phyloP scores from a whole-genome alignment of 2,888 invertebrate species.

The Anthophora plumipes region DNA sequence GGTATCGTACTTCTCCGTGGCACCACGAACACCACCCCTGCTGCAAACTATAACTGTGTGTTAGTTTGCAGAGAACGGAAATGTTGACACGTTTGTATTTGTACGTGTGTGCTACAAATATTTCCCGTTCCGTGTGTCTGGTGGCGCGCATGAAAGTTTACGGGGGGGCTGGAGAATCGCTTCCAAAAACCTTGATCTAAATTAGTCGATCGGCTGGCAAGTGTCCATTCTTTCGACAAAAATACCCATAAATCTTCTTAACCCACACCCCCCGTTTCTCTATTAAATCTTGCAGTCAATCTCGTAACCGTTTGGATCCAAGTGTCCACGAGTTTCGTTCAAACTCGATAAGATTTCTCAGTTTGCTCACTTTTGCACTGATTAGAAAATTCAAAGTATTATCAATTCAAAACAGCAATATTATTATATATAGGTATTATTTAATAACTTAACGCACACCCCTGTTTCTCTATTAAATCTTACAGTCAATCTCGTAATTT shows the following conservation, averaged over 20 bases:
- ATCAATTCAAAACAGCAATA: too few relatives aligned
- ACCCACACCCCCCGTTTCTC: constrained; percentile 2
- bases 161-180: constrained; percentile 39
- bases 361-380: too few relatives aligned
- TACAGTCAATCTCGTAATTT: constrained; percentile 11
- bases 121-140: constrained; percentile 25
- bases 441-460: background rate
- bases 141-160: constrained; percentile 40
- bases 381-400: too few relatives aligned
- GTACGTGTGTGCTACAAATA: constrained; percentile 47
- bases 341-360: background rate
- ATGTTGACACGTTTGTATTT: constrained; percentile 27
- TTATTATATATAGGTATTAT: too few relatives aligned
- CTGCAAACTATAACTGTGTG: too few relatives aligned
- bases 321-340: background rate
- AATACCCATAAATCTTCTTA: constrained; percentile 50
- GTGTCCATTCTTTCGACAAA: constrained; percentile 48
- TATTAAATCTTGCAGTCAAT: constrained; percentile 21
- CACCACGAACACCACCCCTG: too few relatives aligned
- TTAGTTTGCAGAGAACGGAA: constrained; percentile 21
- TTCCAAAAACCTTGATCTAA: constrained; percentile 65
- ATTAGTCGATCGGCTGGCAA: constrained; percentile 60
- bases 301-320: too few relatives aligned
- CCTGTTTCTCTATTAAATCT: constrained; percentile 9
- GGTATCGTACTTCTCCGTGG: too few relatives aligned